Percentiles rank a stretch among this genome's conserved stretches.
phyloP scores from a whole-genome alignment of 2,113 vertebrate species.

The Psilopogon haemacephalus region DNA sequence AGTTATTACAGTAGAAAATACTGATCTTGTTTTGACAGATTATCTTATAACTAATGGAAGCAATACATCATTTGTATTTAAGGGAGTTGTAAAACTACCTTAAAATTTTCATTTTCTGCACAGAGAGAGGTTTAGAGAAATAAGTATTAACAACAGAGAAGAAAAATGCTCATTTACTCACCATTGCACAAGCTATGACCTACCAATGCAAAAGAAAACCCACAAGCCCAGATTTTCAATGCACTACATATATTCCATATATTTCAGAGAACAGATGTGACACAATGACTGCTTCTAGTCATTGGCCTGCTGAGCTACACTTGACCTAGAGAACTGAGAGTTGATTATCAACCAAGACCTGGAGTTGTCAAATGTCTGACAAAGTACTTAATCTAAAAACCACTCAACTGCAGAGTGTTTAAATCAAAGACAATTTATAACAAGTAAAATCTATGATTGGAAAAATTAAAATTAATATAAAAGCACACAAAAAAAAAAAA shows the following conservation, averaged over 20 bases:
- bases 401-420: not conserved
- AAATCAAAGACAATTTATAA: constrained; percentile 31
- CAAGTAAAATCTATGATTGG: not conserved
- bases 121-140: not conserved
- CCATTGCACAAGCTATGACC: not conserved
- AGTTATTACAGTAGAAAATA: not conserved
- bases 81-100: not conserved
- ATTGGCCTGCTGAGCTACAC: not conserved
- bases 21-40: not conserved
- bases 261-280: not conserved
- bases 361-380: not conserved
- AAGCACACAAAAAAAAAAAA: not conserved
- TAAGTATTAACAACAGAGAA: not conserved
- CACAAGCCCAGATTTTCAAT: not conserved
- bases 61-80: not conserved
- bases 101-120: not conserved
- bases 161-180: not conserved
- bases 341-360: not conserved
- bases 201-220: not conserved
- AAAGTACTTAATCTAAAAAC: not conserved
- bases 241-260: not conserved
- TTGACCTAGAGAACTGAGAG: not conserved
- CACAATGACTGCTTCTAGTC: not conserved
- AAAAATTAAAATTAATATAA: not conserved
- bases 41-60: not conserved